Evolutionary conservation across 2,113 vertebrate genomes (phyloP).

Genomic region (Alethe castanea): DNA sequence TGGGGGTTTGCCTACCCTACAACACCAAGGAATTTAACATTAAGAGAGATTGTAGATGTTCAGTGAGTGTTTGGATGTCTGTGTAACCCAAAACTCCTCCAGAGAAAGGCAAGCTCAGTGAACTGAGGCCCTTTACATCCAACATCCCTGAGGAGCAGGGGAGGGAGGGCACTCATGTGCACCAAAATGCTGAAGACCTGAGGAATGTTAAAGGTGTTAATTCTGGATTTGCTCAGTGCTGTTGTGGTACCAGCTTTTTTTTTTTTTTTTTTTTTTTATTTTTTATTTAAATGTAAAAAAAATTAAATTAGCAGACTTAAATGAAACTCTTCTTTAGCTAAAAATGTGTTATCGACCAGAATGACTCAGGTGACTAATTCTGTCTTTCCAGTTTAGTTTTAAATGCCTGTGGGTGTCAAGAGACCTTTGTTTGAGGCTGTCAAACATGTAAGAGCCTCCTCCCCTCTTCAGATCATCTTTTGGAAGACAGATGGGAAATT

Average conservation of each 20-base stretch:
- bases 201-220: background rate
- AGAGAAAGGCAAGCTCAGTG: background rate
- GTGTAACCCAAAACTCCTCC: background rate
- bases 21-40: background rate
- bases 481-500: background rate
- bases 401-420: background rate
- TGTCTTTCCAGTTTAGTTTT: background rate
- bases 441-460: background rate
- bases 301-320: background rate
- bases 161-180: fast-evolving
- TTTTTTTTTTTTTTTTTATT: background rate
- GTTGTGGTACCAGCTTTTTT: background rate
- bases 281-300: background rate
- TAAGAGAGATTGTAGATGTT: background rate
- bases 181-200: background rate
- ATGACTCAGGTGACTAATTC: background rate
- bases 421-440: background rate
- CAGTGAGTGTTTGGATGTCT: background rate
- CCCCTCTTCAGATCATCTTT: fast-evolving
- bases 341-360: fast-evolving
- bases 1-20: background rate
- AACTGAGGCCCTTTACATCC: background rate
- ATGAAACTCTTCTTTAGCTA: background rate
- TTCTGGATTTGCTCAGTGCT: background rate
- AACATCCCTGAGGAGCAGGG: background rate